A percentile compares a stretch with the other conserved stretches of the same genome.
Evolutionary conservation across 2,113 vertebrate species (phyloP).

Genomic region (Sceloporus tristichus): DNA sequence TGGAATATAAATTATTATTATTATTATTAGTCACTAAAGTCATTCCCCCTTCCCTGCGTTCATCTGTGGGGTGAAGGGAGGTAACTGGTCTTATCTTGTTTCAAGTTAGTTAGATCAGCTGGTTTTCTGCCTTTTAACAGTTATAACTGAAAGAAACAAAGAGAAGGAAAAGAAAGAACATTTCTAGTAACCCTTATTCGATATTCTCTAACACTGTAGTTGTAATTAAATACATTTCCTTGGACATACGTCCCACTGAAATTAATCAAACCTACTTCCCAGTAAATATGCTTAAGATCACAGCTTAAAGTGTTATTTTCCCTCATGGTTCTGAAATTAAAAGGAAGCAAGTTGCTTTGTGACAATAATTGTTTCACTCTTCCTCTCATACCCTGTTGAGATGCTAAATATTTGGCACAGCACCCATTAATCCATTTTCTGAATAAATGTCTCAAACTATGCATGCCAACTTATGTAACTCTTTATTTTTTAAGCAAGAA

Average conservation of each 20-base stretch:
- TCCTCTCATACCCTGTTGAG: conserved; percentile 47
- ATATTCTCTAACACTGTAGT: conserved; percentile 31
- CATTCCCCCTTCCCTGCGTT: not conserved
- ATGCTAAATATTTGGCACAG: conserved; percentile 54
- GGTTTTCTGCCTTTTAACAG: not conserved
- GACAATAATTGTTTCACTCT: conserved; percentile 44
- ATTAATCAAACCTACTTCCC: not conserved
- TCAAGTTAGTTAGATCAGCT: not conserved
- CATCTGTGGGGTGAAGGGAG: not conserved
- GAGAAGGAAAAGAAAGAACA: not conserved
- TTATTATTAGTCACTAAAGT: not conserved
- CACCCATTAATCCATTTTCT: conserved; percentile 51
- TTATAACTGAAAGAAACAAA: not conserved
- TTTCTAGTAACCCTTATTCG: conserved; percentile 44
- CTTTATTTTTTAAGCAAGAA: conserved; percentile 36
- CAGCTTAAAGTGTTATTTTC: not conserved
- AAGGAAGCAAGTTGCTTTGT: conserved; percentile 42
- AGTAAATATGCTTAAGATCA: not conserved
- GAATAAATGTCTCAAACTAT: conserved; percentile 52
- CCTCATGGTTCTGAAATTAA: conserved; percentile 51
- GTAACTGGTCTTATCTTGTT: not conserved
- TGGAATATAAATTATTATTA: no score
- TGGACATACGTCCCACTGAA: not conserved
- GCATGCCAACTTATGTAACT: conserved; percentile 52
- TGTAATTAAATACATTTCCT: conserved; percentile 11